Evolutionary conservation across 2,113 vertebrate species (phyloP).

Genomic region (Takifugu flavidus): DNA sequence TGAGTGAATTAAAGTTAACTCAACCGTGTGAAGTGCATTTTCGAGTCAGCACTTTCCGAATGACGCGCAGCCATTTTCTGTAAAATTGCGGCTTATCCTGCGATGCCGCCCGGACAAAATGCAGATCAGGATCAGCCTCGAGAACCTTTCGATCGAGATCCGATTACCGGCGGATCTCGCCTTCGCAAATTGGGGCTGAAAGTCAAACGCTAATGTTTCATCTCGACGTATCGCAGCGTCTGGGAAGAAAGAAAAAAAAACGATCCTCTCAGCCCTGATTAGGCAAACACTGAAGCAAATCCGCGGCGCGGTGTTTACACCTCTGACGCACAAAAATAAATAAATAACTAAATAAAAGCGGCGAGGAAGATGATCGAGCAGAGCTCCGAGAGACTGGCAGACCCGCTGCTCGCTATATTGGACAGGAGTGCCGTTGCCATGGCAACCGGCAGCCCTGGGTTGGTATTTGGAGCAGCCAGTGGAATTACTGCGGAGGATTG

Average conservation of each 20-base stretch:
- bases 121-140: not conserved
- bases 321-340: constrained; percentile 25
- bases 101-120: constrained; percentile 19
- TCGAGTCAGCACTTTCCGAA: constrained; percentile 5
- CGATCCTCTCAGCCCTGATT: constrained; percentile 10
- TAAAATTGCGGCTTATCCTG: constrained; percentile 17
- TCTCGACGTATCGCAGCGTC: constrained; percentile 28
- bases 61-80: constrained; percentile 5
- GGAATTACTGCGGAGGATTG: constrained; percentile 79
- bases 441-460: constrained; percentile 72
- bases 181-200: constrained; percentile 15
- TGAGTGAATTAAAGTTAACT: not conserved
- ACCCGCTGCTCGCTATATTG: constrained; percentile 67
- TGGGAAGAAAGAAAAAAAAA: constrained; percentile 1
- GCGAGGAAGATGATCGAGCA: constrained; percentile 8
- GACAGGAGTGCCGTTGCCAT: constrained; percentile 77
- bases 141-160: constrained; percentile 28
- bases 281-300: constrained; percentile 15
- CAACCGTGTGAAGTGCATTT: constrained; percentile 15
- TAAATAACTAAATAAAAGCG: constrained; percentile 14
- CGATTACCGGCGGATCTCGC: constrained; percentile 28
- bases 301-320: constrained; percentile 34
- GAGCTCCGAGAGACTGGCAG: constrained; percentile 47
- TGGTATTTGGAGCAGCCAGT: constrained; percentile 78
- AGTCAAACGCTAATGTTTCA: constrained; percentile 36